Conservation (phyloP, 2,797 vertebrate species). For the Arctocebus calabarensis region DNA sequence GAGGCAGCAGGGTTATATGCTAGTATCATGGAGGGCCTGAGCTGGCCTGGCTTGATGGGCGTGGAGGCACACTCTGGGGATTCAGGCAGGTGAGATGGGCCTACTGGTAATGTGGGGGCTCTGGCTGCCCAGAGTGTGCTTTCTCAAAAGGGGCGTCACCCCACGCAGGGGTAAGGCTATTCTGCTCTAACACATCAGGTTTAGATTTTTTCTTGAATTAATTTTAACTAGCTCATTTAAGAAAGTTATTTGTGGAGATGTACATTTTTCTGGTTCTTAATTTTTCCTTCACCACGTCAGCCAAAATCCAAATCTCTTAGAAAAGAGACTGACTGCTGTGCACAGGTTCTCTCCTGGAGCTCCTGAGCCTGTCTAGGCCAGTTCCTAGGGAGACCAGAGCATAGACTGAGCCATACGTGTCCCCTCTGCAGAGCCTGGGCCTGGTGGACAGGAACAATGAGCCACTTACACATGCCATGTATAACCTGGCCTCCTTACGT, state of each 20-base stretch:
- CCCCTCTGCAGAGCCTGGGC: constrained; percentile 90
- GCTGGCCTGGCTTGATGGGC: too few relatives aligned
- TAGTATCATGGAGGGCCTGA: neutral
- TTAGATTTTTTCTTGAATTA: neutral
- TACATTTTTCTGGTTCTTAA: neutral
- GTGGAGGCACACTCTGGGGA: too few relatives aligned
- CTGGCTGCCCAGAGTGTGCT: too few relatives aligned
- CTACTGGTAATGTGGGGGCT: neutral
- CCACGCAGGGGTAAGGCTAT: neutral
- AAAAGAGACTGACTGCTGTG: neutral
- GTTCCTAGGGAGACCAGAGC: neutral
- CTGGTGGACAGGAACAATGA: constrained; percentile 94
- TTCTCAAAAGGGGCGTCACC: neutral
- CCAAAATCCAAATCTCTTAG: neutral
- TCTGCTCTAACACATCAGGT: fast-evolving
- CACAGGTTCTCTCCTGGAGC: neutral
- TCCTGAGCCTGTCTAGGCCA: neutral
- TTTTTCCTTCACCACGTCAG: neutral
- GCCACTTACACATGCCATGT: constrained; percentile 95
- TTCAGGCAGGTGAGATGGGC: neutral
- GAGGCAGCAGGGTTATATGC: neutral
- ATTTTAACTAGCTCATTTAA: neutral
- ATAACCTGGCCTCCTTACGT: constrained; percentile 91
- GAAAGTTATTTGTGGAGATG: neutral
- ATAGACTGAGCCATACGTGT: neutral